Percentiles rank a stretch among this genome's conserved stretches.
These are phyloP conservation scores for Empis livida DNA, from an alignment of 2,888 invertebrate genomes.

Conservation along the genomic window DNA sequence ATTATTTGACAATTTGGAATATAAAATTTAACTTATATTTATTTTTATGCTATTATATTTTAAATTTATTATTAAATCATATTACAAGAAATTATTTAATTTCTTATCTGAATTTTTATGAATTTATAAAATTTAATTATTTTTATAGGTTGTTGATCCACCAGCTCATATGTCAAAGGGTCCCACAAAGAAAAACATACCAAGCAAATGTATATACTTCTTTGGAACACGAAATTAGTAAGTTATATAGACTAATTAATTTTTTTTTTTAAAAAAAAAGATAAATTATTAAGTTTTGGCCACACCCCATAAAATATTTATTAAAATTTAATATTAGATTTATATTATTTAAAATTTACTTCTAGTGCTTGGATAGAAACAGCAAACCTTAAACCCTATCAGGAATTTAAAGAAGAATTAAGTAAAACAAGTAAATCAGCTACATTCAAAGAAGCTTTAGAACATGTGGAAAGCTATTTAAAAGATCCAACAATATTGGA, in stretches of 20 bases:
- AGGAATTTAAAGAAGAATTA: constrained; percentile 63
- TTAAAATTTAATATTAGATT: constrained; percentile 4
- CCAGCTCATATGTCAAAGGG: constrained; percentile 61
- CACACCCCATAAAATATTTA: neutral
- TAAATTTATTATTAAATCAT: neutral
- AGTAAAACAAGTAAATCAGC: constrained; percentile 60
- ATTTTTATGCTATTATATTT: neutral
- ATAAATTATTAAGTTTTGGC: too few relatives aligned
- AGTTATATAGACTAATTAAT: constrained; percentile 44
- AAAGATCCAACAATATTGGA: constrained; percentile 44
- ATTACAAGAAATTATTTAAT: constrained; percentile 6
- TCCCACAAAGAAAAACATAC: constrained; percentile 56
- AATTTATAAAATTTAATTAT: constrained; percentile 1
- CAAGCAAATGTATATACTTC: constrained; percentile 78
- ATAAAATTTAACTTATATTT: neutral
- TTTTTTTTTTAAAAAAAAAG: constrained; percentile 1
- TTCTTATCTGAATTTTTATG: constrained; percentile 1
- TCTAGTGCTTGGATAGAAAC: constrained; percentile 83
- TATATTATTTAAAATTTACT: too few relatives aligned
- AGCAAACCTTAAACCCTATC: constrained; percentile 68
- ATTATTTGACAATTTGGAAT: constrained; percentile 19
- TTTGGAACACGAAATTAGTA: constrained; percentile 93
- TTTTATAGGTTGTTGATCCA: constrained; percentile 65
- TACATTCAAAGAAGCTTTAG: constrained; percentile 65
- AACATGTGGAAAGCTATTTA: constrained; percentile 67